Conservation (phyloP, 2,113 vertebrate genomes). For the Megaptera novaeangliae region DNA sequence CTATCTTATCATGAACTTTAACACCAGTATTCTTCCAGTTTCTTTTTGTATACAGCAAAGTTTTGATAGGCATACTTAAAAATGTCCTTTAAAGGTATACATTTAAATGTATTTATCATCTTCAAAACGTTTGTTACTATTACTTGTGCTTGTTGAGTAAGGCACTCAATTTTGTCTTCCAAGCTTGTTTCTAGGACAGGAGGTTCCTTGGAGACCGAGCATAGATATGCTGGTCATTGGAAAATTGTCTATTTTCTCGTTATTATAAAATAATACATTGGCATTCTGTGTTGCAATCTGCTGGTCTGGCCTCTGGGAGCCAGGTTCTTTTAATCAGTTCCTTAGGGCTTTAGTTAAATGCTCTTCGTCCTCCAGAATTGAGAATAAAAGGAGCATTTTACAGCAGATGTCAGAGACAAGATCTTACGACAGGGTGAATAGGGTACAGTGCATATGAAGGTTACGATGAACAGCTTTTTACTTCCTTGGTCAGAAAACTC, state of each 20-base stretch:
- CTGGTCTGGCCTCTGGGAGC: background rate
- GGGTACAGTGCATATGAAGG: rapidly evolving
- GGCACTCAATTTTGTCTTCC: rapidly evolving
- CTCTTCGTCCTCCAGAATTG: background rate
- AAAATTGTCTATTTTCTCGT: background rate
- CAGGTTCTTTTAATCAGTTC: background rate
- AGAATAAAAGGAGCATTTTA: background rate
- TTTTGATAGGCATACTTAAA: background rate
- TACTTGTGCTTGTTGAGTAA: background rate
- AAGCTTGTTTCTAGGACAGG: background rate
- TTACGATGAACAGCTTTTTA: rapidly evolving
- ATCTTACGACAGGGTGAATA: background rate
- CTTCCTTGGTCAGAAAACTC: background rate
- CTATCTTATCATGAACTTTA: background rate
- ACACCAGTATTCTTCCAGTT: background rate
- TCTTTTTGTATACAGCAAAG: background rate
- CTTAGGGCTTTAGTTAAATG: background rate
- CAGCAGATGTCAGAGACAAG: background rate
- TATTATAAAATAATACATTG: background rate
- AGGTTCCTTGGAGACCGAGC: background rate
- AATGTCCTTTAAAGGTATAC: background rate
- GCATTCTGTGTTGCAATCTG: background rate
- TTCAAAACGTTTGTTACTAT: background rate
- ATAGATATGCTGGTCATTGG: rapidly evolving
- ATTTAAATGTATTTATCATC: background rate